A percentile compares a stretch with the other conserved stretches of the same genome.
Evolutionary conservation across 2,113 vertebrate species (phyloP).

Genomic region (Cepphus grylle): DNA sequence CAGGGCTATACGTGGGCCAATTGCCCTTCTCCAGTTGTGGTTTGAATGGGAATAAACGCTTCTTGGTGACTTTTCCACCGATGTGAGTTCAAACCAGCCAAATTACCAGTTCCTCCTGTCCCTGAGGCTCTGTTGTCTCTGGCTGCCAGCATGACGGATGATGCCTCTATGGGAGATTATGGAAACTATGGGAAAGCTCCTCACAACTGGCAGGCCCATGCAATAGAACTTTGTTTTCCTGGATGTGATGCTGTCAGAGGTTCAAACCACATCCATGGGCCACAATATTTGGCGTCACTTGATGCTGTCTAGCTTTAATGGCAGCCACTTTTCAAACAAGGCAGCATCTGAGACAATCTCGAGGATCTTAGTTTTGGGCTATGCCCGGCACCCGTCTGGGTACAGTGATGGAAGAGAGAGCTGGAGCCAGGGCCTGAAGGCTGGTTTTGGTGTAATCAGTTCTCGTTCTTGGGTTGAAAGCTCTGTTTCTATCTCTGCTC

Average conservation of each 20-base stretch:
- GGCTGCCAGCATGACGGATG: neutral
- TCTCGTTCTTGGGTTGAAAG: neutral
- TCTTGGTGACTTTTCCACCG: neutral
- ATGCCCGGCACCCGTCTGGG: accelerated
- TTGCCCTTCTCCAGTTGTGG: neutral
- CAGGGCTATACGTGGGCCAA: neutral
- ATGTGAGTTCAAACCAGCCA: neutral
- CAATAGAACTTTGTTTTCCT: neutral
- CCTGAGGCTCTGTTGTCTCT: neutral
- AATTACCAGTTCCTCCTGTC: neutral
- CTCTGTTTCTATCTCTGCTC: neutral
- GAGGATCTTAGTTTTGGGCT: neutral
- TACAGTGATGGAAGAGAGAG: neutral
- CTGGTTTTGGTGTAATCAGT: neutral
- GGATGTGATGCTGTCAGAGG: neutral
- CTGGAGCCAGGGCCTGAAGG: neutral
- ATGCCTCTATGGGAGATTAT: neutral
- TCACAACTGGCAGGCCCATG: neutral
- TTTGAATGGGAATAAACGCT: neutral
- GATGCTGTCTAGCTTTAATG: neutral
- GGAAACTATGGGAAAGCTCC: neutral
- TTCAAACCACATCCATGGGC: neutral
- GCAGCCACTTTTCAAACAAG: neutral
- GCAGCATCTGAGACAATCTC: neutral
- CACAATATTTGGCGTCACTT: neutral